phyloP scores from a whole-genome alignment of 2,113 vertebrate species.

The Chaetura pelagica region DNA sequence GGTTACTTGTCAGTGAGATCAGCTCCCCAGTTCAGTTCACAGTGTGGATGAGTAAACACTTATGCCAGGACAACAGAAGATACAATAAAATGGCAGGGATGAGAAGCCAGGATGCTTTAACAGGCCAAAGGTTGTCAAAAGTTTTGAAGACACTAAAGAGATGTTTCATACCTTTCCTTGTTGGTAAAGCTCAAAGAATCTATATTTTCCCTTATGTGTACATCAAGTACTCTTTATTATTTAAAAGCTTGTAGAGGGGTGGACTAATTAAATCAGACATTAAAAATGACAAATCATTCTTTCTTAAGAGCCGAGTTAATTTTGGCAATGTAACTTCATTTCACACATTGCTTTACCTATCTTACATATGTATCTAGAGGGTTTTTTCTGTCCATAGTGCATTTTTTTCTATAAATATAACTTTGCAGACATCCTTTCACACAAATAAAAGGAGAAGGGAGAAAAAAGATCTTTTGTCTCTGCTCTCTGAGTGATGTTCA shows the following conservation, averaged over 20 bases:
- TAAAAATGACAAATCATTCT: background rate
- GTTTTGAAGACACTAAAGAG: background rate
- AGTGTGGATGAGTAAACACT: background rate
- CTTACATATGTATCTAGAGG: background rate
- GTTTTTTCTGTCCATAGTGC: background rate
- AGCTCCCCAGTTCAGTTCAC: background rate
- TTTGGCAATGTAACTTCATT: background rate
- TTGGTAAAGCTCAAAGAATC: background rate
- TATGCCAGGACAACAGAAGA: background rate
- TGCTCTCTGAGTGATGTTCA: background rate
- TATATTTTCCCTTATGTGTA: background rate
- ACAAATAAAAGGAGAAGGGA: rapidly evolving
- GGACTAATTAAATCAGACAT: background rate
- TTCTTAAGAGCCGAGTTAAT: background rate
- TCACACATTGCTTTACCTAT: background rate
- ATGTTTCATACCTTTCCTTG: background rate
- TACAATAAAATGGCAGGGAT: background rate
- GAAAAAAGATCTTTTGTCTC: background rate
- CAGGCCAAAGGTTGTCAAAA: background rate
- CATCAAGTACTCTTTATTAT: background rate
- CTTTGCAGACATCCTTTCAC: background rate
- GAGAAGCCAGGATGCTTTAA: background rate
- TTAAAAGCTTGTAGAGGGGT: background rate
- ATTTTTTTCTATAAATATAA: background rate
- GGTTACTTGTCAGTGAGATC: background rate